Percentiles rank a stretch among this genome's conserved stretches.
Evolutionary conservation across 2,888 invertebrate species (phyloP).

Genomic region (Orchesella flavescens): DNA sequence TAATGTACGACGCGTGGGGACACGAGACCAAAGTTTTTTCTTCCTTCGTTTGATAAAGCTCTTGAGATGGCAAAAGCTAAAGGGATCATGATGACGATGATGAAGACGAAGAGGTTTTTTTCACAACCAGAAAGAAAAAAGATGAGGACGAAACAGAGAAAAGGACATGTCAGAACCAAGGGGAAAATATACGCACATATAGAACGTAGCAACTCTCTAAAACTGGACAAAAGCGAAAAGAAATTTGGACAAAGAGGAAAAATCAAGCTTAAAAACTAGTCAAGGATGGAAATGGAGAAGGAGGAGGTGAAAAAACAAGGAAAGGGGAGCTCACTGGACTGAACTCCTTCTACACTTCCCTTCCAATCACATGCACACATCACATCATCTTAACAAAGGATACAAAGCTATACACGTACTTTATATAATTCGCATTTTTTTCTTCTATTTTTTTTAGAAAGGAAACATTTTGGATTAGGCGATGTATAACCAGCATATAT

Average conservation of each 20-base stretch:
- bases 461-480: neutral
- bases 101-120: constrained; percentile 13
- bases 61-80: constrained; percentile 61
- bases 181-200: too few relatives aligned
- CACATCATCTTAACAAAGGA: constrained; percentile 5
- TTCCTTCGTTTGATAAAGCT: constrained; percentile 29
- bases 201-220: neutral
- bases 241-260: constrained; percentile 27
- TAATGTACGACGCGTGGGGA: constrained; percentile 59
- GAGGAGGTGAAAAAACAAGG: neutral
- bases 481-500: too few relatives aligned
- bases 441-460: neutral
- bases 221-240: constrained; percentile 26
- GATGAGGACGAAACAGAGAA: constrained; percentile 25
- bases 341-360: constrained; percentile 37
- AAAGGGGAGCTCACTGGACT: constrained; percentile 8
- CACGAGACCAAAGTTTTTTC: neutral
- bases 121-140: constrained; percentile 12
- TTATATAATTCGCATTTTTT: too few relatives aligned
- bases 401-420: neutral
- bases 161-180: constrained; percentile 40
- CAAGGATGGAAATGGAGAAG: constrained; percentile 8
- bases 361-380: constrained; percentile 58
- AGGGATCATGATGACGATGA: constrained; percentile 53
- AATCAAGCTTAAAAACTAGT: constrained; percentile 38